These are phyloP conservation scores for Thaumatotibia leucotreta DNA, from an alignment of 1,140 invertebrate species.

Conservation along the genomic window DNA sequence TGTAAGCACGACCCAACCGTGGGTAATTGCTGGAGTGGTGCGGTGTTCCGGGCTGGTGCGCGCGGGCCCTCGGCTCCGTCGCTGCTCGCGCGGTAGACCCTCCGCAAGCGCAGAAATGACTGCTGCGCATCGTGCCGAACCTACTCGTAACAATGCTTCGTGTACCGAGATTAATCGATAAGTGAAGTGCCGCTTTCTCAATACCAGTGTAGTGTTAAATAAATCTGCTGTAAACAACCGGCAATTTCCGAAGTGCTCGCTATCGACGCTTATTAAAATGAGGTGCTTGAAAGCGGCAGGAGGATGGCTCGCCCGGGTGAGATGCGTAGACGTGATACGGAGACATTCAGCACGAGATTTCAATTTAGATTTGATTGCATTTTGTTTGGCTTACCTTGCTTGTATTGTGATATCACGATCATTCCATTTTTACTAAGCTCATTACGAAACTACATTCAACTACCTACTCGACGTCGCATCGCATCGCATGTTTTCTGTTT, in stretches of 20 bases:
- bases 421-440: constrained; percentile 32
- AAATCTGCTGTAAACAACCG: constrained; percentile 34
- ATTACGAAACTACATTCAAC: constrained; percentile 24
- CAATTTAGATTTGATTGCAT: constrained; percentile 57
- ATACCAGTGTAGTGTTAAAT: constrained; percentile 45
- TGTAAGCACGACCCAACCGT: constrained; percentile 54
- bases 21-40: constrained; percentile 68
- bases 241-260: constrained; percentile 31
- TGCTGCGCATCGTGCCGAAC: constrained; percentile 37
- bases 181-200: constrained; percentile 53
- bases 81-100: constrained; percentile 47
- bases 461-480: constrained; percentile 17
- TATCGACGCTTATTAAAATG: constrained; percentile 57
- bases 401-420: constrained; percentile 33
- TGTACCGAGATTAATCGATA: constrained; percentile 54
- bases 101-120: constrained; percentile 62
- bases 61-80: constrained; percentile 64
- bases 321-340: constrained; percentile 51
- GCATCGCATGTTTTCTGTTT: constrained; percentile 1
- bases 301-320: constrained; percentile 70
- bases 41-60: constrained; percentile 65
- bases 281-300: constrained; percentile 68
- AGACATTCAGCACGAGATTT: constrained; percentile 55
- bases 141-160: constrained; percentile 46
- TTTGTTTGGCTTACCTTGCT: constrained; percentile 52